Evolutionary conservation across 2,888 invertebrate genomes (phyloP), one percentile per base, ranked within the genome.

Genomic region (Torymus tubicola): DNA sequence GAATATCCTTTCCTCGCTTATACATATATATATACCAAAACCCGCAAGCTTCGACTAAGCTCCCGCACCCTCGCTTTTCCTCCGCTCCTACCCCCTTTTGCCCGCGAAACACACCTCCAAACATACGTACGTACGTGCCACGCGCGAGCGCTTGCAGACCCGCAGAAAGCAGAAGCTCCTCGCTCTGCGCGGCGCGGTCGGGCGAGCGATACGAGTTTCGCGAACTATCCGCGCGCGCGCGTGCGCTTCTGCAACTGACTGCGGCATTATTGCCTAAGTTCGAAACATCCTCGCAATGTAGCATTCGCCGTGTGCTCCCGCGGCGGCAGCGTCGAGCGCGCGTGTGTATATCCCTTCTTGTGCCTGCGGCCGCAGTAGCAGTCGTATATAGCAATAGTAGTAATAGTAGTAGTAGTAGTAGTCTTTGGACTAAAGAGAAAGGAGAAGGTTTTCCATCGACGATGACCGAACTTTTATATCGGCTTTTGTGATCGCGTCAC

Each of bases 241-340:
- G 42, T 42, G 42, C 42, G 85, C 83, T 84, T 85, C 85, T 86
- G 86, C 82, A 86, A 87, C 85, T 85, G 86, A 87, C 86, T 86
- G 85, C 84, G 82, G 86, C 86, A 86, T 88, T 88, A 88, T 88
- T 88, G 87, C 86, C 85, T 85, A 87, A 88, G 86, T 88, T 88
- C 82, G 85, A 86, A 87, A 86, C 86, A 86, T 86, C 85, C 85
- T 82, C 83, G 70, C 83, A 72, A 72, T 81, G 81, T 65, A 67
- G 55, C 67, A 50, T 42, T 68, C 63, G 63, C 57, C 24, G 31
- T 60, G 31, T 55, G 24, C 60, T 53, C 42, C 24, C 64, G 50
- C 55, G 31, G 63, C 4, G 42, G 14, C 58, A 16, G 63, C 4
- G 42, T 11, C 58, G 21, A 21, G 21, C 2, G 65, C 68, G 61